phyloP scores from a whole-genome alignment of 2,113 vertebrate species.

The Nothoprocta perdicaria region DNA sequence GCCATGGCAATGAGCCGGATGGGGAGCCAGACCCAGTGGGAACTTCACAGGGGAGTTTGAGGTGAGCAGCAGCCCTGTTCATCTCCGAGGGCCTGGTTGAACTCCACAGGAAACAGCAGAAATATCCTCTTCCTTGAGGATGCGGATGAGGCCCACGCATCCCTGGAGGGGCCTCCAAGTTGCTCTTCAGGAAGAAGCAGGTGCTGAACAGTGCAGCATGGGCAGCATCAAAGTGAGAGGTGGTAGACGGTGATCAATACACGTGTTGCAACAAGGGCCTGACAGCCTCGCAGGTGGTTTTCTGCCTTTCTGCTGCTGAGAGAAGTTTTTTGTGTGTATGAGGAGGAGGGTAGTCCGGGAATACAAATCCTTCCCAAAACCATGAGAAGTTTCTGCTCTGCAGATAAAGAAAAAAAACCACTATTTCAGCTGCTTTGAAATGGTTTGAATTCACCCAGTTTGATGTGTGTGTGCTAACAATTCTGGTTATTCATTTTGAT shows the following conservation, averaged over 20 bases:
- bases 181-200: background rate
- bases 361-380: background rate
- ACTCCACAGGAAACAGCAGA: background rate
- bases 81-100: background rate
- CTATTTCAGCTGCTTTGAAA: background rate
- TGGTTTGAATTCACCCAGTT: background rate
- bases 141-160: rapidly evolving
- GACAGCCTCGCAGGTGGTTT: background rate
- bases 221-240: background rate
- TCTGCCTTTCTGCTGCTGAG: background rate
- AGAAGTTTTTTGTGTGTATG: background rate
- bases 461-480: background rate
- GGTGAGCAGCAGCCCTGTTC: background rate
- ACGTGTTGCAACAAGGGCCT: background rate
- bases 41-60: background rate
- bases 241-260: background rate
- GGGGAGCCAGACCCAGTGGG: background rate
- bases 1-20: rapidly evolving
- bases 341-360: rapidly evolving
- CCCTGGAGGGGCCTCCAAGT: background rate
- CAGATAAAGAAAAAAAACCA: background rate
- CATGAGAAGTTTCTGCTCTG: background rate
- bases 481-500: background rate
- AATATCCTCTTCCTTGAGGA: rapidly evolving
- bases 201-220: background rate